Percentiles rank a stretch among this genome's conserved stretches.
These are phyloP conservation scores for Poecile montanus DNA, from an alignment of 2,797 vertebrate species.

Conservation along the genomic window DNA sequence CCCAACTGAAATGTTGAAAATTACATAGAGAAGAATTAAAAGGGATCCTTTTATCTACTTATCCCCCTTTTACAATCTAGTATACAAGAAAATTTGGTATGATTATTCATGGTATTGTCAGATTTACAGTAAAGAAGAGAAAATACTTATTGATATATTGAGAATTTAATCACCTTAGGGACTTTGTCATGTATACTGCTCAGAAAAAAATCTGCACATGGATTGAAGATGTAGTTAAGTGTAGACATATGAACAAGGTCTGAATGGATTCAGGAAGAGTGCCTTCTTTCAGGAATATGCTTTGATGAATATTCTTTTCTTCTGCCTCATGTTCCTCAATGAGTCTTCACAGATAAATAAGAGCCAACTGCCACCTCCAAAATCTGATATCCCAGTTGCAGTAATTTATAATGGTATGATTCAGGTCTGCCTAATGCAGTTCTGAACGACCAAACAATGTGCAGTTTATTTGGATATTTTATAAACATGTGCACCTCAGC, in stretches of 20 bases:
- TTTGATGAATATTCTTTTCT: not conserved
- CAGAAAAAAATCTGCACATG: not conserved
- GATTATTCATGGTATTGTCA: not conserved
- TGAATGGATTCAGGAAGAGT: not conserved
- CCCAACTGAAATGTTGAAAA: not conserved
- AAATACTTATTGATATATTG: not conserved
- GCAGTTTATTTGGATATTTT: not conserved
- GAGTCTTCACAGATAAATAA: not conserved
- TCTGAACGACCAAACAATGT: not conserved
- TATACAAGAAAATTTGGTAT: not conserved
- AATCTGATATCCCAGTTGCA: not conserved
- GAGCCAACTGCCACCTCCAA: not conserved
- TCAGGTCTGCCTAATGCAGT: not conserved
- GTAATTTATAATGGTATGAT: not conserved
- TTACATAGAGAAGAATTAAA: not conserved
- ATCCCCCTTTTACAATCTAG: not conserved
- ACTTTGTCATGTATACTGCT: not conserved
- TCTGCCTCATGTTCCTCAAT: not conserved
- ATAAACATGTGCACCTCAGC: not conserved
- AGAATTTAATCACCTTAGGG: not conserved
- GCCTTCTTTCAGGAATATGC: not conserved
- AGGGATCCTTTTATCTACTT: not conserved
- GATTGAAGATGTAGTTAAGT: not conserved
- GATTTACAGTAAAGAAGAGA: not conserved
- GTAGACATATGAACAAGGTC: not conserved